Evolutionary conservation across 2,797 vertebrate genomes (phyloP).

Genomic region (Epinephelus malabaricus): DNA sequence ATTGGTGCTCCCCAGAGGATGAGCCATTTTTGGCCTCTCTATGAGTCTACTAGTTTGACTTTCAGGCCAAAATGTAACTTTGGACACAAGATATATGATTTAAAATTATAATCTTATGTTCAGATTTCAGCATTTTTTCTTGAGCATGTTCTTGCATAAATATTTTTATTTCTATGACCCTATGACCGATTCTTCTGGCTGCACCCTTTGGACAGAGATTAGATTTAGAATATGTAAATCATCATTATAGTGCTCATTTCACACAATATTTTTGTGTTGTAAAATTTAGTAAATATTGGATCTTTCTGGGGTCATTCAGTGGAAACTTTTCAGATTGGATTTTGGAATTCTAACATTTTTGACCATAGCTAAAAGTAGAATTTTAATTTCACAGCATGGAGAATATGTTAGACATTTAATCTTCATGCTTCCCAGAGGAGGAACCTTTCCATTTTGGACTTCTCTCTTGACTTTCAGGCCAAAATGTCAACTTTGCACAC

Average conservation of each 20-base stretch:
- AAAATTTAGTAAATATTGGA: no score
- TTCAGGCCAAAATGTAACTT: background rate
- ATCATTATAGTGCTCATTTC: background rate
- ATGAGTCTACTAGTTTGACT: background rate
- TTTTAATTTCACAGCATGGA: no score
- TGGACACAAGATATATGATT: background rate
- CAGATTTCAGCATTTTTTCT: background rate
- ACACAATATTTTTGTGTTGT: no score
- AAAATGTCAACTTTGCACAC: background rate
- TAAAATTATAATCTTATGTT: background rate
- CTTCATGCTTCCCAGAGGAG: background rate
- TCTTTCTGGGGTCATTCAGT: no score
- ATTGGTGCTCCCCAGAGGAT: slow-evolving; percentile 5
- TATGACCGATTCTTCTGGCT: background rate
- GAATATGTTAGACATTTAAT: no score
- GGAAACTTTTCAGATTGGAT: no score
- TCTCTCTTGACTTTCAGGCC: background rate
- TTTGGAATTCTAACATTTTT: no score
- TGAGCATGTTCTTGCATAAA: background rate
- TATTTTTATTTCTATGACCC: background rate
- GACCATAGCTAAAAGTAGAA: no score
- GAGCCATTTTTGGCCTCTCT: background rate
- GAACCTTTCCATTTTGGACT: background rate
- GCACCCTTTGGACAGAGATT: background rate
- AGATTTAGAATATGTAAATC: background rate